phyloP scores from a whole-genome alignment of 2,888 invertebrate species.

The Acrobasis consociella region DNA sequence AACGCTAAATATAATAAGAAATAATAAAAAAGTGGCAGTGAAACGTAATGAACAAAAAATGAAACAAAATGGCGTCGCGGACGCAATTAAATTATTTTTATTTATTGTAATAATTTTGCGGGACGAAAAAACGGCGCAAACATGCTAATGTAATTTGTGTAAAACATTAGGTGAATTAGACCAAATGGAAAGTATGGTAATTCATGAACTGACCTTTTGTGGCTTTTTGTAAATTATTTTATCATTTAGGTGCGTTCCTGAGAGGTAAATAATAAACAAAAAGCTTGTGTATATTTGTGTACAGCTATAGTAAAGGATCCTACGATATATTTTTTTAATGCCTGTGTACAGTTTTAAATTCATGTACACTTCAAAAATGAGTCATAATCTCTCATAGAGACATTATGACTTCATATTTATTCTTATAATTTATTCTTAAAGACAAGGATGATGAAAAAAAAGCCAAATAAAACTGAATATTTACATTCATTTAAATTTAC shows the following conservation, averaged over 20 bases:
- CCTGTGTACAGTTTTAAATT: too few species aligned
- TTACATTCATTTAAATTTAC: not conserved
- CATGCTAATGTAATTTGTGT: conserved; percentile 31
- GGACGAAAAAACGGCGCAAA: conserved; percentile 8
- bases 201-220: conserved; percentile 14
- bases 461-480: not conserved
- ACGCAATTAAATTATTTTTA: not conserved
- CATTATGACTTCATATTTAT: too few species aligned
- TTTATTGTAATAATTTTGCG: not conserved
- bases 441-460: too few species aligned
- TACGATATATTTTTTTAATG: too few species aligned
- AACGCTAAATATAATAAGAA: not conserved
- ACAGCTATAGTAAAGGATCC: too few species aligned
- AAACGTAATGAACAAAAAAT: not conserved
- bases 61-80: not conserved
- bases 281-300: too few species aligned
- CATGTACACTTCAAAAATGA: too few species aligned
- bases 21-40: not conserved
- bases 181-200: conserved; percentile 27
- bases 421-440: too few species aligned
- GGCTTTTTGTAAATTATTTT: not conserved
- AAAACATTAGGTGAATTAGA: conserved; percentile 32
- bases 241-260: too few species aligned
- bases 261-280: too few species aligned
- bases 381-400: too few species aligned